phyloP scores from a whole-genome alignment of 1,140 invertebrate species.

The Diachasmimorpha longicaudata region DNA sequence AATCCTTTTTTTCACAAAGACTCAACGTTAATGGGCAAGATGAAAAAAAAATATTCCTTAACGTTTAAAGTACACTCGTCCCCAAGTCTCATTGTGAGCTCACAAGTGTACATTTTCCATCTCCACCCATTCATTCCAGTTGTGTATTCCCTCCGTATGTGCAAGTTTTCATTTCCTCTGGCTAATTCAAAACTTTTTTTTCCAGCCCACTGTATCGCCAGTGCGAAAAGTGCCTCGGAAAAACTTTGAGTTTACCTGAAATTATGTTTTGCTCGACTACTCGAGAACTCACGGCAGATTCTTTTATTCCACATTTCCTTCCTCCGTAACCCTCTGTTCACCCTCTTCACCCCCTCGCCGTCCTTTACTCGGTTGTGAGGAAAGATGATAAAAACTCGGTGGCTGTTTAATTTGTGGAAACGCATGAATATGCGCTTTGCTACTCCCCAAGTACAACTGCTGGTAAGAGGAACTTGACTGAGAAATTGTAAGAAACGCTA shows the following conservation, averaged over 20 bases:
- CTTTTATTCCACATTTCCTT: not conserved
- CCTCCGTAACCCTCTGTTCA: not conserved
- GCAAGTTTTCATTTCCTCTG: not conserved
- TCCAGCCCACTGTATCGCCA: not conserved
- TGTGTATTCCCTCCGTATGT: not conserved
- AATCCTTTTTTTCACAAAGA: not conserved
- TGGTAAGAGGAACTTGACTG: not conserved
- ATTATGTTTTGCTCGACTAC: not conserved
- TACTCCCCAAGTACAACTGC: not conserved
- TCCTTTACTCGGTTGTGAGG: too few relatives aligned
- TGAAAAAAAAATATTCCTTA: not conserved
- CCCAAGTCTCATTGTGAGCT: not conserved
- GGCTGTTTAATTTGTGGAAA: slow-evolving; percentile 2
- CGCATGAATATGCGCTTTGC: slow-evolving; percentile 8
- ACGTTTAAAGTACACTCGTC: not conserved
- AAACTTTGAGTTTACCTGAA: not conserved
- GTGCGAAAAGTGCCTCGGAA: not conserved
- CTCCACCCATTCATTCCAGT: not conserved
- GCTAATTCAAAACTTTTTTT: slow-evolving; percentile 1
- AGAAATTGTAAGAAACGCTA: not conserved
- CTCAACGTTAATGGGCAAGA: not conserved
- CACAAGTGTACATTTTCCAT: not conserved
- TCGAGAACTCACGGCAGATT: not conserved
- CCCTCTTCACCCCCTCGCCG: too few relatives aligned
- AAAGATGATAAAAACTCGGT: slow-evolving; percentile 1